phyloP scores from a whole-genome alignment of 2,888 invertebrate species.

The Hypomecis punctinalis region DNA sequence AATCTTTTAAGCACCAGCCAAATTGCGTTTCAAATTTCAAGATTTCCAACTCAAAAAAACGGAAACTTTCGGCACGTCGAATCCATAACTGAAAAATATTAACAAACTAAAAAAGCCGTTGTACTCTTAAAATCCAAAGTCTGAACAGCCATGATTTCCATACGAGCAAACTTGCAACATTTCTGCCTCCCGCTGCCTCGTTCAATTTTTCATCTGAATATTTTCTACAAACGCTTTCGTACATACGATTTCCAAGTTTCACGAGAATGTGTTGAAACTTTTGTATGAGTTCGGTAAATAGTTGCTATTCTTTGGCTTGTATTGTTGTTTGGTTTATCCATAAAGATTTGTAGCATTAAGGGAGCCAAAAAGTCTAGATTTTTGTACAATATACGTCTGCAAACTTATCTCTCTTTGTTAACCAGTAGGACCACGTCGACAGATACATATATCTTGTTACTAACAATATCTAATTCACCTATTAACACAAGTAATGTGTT shows the following conservation, averaged over 20 bases:
- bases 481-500: too few relatives aligned
- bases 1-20: too few relatives aligned
- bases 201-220: slow-evolving; percentile 27
- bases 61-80: not conserved
- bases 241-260: slow-evolving; percentile 24
- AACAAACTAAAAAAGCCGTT: slow-evolving; percentile 10
- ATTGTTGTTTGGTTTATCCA: slow-evolving; percentile 13
- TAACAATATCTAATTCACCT: too few relatives aligned
- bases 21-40: too few relatives aligned
- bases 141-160: slow-evolving; percentile 41
- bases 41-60: too few relatives aligned
- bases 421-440: too few relatives aligned
- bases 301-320: slow-evolving; percentile 24
- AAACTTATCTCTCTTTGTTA: not conserved
- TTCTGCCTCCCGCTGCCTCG: slow-evolving; percentile 27
- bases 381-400: not conserved
- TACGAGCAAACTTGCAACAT: slow-evolving; percentile 65
- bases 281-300: slow-evolving; percentile 19
- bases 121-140: slow-evolving; percentile 14
- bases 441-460: too few relatives aligned
- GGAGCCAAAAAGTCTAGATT: slow-evolving; percentile 5
- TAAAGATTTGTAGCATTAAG: slow-evolving; percentile 18
- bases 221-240: slow-evolving; percentile 22
- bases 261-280: slow-evolving; percentile 23
- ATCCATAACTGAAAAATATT: slow-evolving; percentile 2